Base-by-base conservation (phyloP, 2,113 vertebrate genomes). In the Anseranas semipalmata region DNA sequence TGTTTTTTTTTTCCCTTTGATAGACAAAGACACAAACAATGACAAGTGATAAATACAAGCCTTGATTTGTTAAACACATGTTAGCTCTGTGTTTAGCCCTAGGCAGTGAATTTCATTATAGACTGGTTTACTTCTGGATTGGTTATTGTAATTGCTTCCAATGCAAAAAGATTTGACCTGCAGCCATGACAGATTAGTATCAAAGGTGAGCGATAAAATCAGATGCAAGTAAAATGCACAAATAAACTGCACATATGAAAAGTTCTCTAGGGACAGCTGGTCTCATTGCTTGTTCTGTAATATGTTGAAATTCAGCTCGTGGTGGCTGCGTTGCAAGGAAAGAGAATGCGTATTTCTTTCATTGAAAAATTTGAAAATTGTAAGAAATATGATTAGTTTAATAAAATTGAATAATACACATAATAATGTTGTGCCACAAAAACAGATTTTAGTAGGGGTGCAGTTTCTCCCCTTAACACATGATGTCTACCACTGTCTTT, bases 21-120 rank as follows among this genome's bases (percentile, higher is more conserved):
- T 22, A 84, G 87, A 75, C 83, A 94, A 95, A 96, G 87, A 88
- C 96, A 97, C 90, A 97, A 94, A 94, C 97, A 98, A 95, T 98
- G 93, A 97, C 93, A 96, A 94, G 94, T 97, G 98, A 97, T 98
- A 96, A 97, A 98, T 97, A 98, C 96, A 98, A 98, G 97, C 96
- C 97, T 93, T 96, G 97, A 98, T 98, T 98, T 98, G 97, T 97
- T 98, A 97, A 98, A 98, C 98, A 98, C 97, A 98, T 98, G 97
- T 98, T 98, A 98, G 96, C 91, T 98, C 97, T 98, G 59, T 97
- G 97, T 98, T 98, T 98, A 96, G 97, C 98, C 98, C 84, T 96
- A 95, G 98, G 98, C 97, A 93, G 93, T 97, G 98, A 98, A 98
- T 98, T 98, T 97, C 97, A 98, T 98, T 98, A 98, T 95, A 74